Evolutionary conservation across 2,797 vertebrate species (phyloP).

Genomic region (Sebastes oblongus): DNA sequence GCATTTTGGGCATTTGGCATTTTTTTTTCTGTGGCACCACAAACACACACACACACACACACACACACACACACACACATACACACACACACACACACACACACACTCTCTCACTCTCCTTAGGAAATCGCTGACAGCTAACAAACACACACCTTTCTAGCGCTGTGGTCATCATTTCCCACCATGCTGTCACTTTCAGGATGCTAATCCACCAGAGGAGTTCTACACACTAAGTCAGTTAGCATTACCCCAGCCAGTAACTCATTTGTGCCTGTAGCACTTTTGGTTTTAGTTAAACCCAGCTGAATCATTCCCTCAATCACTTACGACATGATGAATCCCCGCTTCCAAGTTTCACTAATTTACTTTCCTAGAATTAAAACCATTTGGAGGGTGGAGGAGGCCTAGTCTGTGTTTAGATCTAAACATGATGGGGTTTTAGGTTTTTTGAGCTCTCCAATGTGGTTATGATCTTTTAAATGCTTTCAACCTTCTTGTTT

Average conservation of each 20-base stretch:
- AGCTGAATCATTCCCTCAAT: slow-evolving; percentile 25
- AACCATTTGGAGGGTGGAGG: slow-evolving; percentile 30
- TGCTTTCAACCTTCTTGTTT: slow-evolving; percentile 12
- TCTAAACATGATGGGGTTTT: slow-evolving; percentile 12
- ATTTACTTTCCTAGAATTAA: slow-evolving; percentile 36
- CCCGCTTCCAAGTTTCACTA: slow-evolving; percentile 17
- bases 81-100: not conserved
- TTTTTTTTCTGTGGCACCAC: slow-evolving; percentile 24
- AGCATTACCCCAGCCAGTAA: not conserved
- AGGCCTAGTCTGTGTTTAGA: not conserved
- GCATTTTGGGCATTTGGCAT: slow-evolving; percentile 21
- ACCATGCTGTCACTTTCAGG: slow-evolving; percentile 52
- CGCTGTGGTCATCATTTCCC: slow-evolving; percentile 53
- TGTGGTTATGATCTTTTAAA: slow-evolving; percentile 31
- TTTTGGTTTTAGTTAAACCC: slow-evolving; percentile 34
- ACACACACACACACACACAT: not conserved
- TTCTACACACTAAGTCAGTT: slow-evolving; percentile 20
- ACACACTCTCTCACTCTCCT: not conserved
- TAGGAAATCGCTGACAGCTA: slow-evolving; percentile 49
- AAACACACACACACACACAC: slow-evolving; percentile 21
- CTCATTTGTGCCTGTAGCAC: slow-evolving; percentile 34
- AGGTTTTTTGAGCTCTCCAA: slow-evolving; percentile 8
- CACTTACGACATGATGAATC: slow-evolving; percentile 14
- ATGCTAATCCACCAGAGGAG: slow-evolving; percentile 20
- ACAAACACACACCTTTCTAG: slow-evolving; percentile 47